Base-by-base conservation (phyloP, 1,140 invertebrate species). In the Papilio polytes region DNA sequence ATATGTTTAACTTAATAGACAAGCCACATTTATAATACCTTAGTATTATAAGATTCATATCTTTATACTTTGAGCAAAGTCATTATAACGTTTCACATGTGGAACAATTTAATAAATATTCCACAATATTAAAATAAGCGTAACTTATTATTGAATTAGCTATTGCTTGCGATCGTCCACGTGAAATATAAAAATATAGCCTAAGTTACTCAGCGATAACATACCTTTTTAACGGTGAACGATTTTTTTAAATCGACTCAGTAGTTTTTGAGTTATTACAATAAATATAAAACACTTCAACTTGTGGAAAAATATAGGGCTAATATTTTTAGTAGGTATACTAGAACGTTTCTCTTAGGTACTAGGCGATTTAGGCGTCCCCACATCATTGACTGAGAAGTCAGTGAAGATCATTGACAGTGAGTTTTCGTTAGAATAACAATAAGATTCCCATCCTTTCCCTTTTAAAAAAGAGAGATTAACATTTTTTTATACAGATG, bases 1-100 rank as follows among this genome's bases (percentile, higher is more conserved):
- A 36, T 15, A 66, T 31, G 13, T 66, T 53, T 53, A 2, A 59
- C 56, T 66, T 31, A 26, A 66, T 31, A 66, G 22, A 36, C 12
- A 66, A 31, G 63, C 12, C 2, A 36, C 8, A 26, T 66, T 63
- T 66, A 66, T 76, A 15, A 76, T 76, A 53, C 22, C 74, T 53
- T 76, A 22, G 74, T 76, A 76, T 76, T 76, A 76, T 26, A 51
- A 26, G 74, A 76, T 76, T 22, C 13, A 76, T 76, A 76, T 76
- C 74, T 53, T 53, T 3, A 2, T 66, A 66, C 22, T 63, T 20
- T 63, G 36, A 63, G 59, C 59, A 26, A 63, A 63, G n/a, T 63
- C 26, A 63, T 63, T 26, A 12, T 26, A 26, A 10, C 22, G 53
- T 51, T 51, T 51, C 53, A 59, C 53, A n/a, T 59, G 20, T 59